Percentiles rank a stretch among this genome's conserved stretches.
Conservation (phyloP, 2,113 vertebrate species). For the Rhagologus leucostigma region DNA sequence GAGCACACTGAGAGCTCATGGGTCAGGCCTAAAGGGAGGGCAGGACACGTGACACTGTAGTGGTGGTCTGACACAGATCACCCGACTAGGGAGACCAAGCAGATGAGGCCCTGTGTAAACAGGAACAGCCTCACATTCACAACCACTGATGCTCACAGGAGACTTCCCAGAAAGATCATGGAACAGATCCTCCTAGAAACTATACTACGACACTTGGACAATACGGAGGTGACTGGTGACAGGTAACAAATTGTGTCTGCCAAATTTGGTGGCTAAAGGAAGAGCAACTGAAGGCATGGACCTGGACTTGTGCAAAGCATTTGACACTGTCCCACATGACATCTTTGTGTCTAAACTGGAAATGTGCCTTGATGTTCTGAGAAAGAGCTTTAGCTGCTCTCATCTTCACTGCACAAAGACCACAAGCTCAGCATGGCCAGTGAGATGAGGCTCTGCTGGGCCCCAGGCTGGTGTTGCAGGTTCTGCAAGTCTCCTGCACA, state of each 20-base stretch:
- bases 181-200: background rate
- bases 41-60: background rate
- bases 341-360: background rate
- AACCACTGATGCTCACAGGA: background rate
- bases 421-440: background rate
- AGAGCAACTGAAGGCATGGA: background rate
- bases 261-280: background rate
- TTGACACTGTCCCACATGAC: background rate
- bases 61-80: background rate
- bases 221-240: background rate
- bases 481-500: background rate
- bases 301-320: background rate
- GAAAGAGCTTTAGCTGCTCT: background rate
- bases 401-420: background rate
- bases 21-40: background rate
- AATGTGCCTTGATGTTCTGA: background rate
- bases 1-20: background rate
- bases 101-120: background rate
- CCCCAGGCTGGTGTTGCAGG: background rate
- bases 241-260: background rate
- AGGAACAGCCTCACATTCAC: background rate
- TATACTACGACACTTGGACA: background rate
- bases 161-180: background rate
- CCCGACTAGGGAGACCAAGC: background rate
- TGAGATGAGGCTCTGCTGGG: rapidly evolving